phyloP scores from a whole-genome alignment of 1,140 invertebrate genomes.

The Cataglyphis hispanica region DNA sequence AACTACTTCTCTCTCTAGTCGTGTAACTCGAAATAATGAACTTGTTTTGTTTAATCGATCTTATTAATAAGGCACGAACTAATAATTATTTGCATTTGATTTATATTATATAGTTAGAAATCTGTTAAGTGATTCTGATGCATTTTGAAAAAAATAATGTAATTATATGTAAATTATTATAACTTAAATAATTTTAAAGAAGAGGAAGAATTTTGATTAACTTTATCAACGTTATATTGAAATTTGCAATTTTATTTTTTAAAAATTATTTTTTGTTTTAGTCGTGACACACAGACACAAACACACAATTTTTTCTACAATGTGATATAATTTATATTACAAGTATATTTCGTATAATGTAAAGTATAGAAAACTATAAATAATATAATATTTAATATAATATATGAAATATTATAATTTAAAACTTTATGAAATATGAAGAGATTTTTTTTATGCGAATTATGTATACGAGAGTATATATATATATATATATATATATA shows the following conservation, averaged over 20 bases:
- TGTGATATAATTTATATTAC: not conserved
- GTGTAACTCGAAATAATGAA: slow-evolving; percentile 57
- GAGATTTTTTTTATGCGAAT: not conserved
- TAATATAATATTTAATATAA: not conserved
- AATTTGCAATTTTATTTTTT: not conserved
- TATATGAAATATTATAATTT: not conserved
- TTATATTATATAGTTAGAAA: not conserved
- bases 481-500: not conserved
- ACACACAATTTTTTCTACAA: not conserved
- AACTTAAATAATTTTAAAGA: not conserved
- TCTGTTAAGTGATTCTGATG: not conserved
- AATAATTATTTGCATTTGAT: not conserved
- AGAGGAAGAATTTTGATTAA: not conserved
- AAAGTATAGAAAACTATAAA: not conserved
- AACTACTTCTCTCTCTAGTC: slow-evolving; percentile 15
- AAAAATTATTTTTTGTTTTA: not conserved
- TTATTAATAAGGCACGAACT: not conserved
- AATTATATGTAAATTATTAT: not conserved
- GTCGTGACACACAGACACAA: not conserved
- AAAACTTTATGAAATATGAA: not conserved
- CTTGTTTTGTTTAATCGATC: slow-evolving; percentile 61
- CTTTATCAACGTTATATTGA: not conserved
- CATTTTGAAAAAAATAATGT: not conserved
- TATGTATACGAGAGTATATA: not conserved
- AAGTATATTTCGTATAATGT: no score